These are phyloP conservation scores for Sycophila sp. DNA, from an alignment of 1,140 invertebrate genomes.

Conservation along the genomic window DNA sequence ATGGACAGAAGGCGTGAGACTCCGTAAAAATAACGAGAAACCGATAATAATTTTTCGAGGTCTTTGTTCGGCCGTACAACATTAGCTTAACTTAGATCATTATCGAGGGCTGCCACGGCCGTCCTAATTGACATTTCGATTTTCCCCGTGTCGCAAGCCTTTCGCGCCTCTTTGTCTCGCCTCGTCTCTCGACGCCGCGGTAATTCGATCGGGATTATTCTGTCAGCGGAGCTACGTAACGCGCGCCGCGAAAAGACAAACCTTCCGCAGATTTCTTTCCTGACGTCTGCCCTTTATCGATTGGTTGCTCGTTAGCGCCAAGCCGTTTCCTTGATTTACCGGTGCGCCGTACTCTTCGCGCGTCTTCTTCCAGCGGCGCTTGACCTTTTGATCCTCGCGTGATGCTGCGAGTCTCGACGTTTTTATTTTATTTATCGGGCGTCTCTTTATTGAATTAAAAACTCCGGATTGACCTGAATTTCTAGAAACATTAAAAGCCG, in stretches of 20 bases:
- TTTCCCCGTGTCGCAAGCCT: no score
- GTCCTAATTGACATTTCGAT: conserved; percentile 34
- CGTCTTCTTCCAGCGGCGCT: not conserved
- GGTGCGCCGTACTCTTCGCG: not conserved
- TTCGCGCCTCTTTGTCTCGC: not conserved
- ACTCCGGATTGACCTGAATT: no score
- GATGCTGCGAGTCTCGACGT: not conserved
- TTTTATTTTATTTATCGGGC: no score
- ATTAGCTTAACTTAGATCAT: conserved; percentile 25
- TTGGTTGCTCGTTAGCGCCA: conserved; percentile 26
- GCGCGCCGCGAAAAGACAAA: not conserved
- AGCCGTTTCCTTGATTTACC: conserved; percentile 30
- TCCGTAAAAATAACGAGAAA: conserved; percentile 11
- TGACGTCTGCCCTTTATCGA: conserved; percentile 27
- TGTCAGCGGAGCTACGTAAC: not conserved
- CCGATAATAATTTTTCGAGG: conserved; percentile 23
- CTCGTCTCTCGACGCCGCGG: not conserved
- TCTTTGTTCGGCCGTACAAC: not conserved
- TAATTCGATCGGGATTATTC: conserved; percentile 24
- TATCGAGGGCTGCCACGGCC: not conserved
- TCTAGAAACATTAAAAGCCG: no score
- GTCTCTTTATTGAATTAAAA: not conserved
- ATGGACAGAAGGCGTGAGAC: not conserved
- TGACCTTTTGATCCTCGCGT: not conserved
- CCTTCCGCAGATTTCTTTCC: conserved; percentile 9